Percentiles rank a stretch among this genome's conserved stretches.
Evolutionary conservation across 92 coral and sea anemone genomes (phyloP).

Genomic region (Bergia sp.): DNA sequence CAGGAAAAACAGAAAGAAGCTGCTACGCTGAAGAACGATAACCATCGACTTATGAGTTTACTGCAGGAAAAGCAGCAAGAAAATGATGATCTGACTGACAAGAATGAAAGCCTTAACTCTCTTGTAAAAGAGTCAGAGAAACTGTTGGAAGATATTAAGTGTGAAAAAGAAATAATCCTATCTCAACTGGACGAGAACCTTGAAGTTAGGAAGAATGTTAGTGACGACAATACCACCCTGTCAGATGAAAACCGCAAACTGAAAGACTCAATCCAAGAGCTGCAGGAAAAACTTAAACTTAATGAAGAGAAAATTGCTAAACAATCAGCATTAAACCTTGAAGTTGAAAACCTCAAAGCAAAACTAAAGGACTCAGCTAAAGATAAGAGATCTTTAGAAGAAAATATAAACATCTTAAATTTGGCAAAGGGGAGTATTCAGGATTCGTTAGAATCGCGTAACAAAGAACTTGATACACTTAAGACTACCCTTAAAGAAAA

Average conservation of each 20-base stretch:
- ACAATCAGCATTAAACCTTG: slow-evolving; percentile 60
- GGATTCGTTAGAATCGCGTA: slow-evolving; percentile 61
- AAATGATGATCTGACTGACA: slow-evolving; percentile 55
- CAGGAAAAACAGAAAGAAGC: slow-evolving; percentile 80
- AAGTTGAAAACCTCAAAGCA: slow-evolving; percentile 66
- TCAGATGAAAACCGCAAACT: slow-evolving; percentile 69
- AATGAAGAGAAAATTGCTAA: slow-evolving; percentile 55
- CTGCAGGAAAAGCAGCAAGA: slow-evolving; percentile 72
- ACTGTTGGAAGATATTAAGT: slow-evolving; percentile 57
- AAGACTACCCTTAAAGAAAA: slow-evolving; percentile 66
- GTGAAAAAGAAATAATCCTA: slow-evolving; percentile 64
- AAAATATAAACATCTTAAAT: slow-evolving; percentile 52
- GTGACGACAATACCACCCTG: slow-evolving; percentile 65
- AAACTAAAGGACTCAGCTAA: slow-evolving; percentile 58
- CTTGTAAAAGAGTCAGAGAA: slow-evolving; percentile 57
- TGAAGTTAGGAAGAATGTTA: slow-evolving; percentile 55
- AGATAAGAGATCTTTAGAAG: slow-evolving; percentile 62
- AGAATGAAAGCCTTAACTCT: slow-evolving; percentile 52
- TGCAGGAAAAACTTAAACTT: slow-evolving; percentile 60
- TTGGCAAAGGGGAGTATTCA: slow-evolving; percentile 72
- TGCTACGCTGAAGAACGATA: slow-evolving; percentile 48
- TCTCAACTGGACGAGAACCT: slow-evolving; percentile 68
- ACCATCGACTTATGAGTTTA: slow-evolving; percentile 69
- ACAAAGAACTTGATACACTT: slow-evolving; percentile 58
- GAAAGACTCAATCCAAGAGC: slow-evolving; percentile 61